Conservation (phyloP, 2,797 vertebrate species). For the Garrulus glandarius region DNA sequence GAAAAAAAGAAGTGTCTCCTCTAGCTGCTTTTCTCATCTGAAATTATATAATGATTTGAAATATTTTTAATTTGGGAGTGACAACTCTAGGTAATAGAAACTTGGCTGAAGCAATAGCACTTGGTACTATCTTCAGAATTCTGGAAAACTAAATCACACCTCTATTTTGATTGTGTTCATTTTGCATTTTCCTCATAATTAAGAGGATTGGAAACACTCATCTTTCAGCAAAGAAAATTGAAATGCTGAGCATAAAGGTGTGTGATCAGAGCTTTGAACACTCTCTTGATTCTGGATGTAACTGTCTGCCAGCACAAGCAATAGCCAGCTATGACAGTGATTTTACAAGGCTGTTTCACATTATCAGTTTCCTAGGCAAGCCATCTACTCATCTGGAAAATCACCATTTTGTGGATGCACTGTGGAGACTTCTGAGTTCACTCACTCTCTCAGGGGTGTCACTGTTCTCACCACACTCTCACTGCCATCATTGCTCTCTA, state of each 20-base stretch:
- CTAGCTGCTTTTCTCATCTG: background rate
- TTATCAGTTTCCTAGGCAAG: background rate
- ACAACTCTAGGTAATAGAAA: background rate
- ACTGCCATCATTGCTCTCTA: background rate
- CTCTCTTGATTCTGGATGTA: background rate
- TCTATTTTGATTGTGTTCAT: background rate
- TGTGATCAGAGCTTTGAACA: background rate
- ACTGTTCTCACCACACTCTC: background rate
- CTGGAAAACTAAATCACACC: background rate
- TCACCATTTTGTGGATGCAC: background rate
- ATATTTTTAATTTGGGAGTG: background rate
- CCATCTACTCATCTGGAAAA: background rate
- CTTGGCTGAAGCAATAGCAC: background rate
- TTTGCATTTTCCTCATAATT: background rate
- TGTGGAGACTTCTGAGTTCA: background rate
- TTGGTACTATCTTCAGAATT: background rate
- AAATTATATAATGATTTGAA: background rate
- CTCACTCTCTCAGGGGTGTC: background rate
- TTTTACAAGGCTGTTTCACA: background rate
- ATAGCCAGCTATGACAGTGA: background rate
- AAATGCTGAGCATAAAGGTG: background rate
- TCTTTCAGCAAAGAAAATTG: background rate
- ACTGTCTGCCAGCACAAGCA: background rate
- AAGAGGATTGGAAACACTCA: background rate
- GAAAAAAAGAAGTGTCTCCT: background rate